Evolutionary conservation across 1,140 invertebrate species (phyloP), one percentile per base, ranked within the genome.

Genomic region (Heliothis virescens): DNA sequence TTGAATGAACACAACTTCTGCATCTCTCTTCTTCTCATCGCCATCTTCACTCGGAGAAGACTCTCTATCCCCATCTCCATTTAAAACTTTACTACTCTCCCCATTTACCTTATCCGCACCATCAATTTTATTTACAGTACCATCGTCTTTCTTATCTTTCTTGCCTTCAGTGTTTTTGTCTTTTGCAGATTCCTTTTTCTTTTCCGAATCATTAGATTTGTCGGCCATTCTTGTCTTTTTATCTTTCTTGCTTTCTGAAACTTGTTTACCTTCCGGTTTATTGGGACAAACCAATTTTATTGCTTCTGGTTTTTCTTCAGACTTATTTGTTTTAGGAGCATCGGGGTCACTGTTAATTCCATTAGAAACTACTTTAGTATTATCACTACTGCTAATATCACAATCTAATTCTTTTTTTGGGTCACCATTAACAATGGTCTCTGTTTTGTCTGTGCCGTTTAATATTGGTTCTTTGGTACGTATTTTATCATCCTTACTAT

Each of bases 1-100:
- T 93, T 99, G 98, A 85, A 99, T 98, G 73, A 99, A 97, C 50
- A 99, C 97, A 63, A 99, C 96, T 95, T 98, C 97, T 76, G 97
- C 96, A 78, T 97, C 96, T 60, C 95, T 95, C 88, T 96, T 97
- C 80, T 96, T 96, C 13, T 95, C 95, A 82, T 96, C 95, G 18
- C 93, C 95, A 84, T 96, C 95, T 71, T 97, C 96, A 87, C 94
- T 95, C 0, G 91, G 92, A 55, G 92, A 90, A 5, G 90, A 93
- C 65, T 95, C 94, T 78, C 93, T 91, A 21, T 93, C 91, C 79
- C 93, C 91, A 13, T 93, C 92, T 12, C 93, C 93, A 84, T 94
- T 94, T 12, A 93, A 86, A n/a, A 90, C 73, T 85, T 92, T 90
- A 71, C 29, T 77, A 59, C 82, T 76, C 74, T 90, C 91, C 34